These are phyloP conservation scores for Fragum whitleyi DNA, from an alignment of 2,888 invertebrate genomes.

Conservation along the genomic window DNA sequence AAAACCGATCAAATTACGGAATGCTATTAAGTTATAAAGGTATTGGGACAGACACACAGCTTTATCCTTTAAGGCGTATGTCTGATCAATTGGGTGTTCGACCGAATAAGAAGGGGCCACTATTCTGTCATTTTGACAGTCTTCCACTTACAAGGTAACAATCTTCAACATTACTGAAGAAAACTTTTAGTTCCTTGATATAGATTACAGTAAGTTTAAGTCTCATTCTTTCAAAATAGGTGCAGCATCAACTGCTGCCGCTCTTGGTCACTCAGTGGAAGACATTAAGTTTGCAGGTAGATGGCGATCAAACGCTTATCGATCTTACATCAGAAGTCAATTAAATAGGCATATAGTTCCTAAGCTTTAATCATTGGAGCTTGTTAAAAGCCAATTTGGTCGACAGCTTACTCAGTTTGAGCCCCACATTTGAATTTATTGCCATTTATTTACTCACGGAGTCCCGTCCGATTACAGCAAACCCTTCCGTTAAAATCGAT, in stretches of 20 bases:
- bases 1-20: too few relatives aligned
- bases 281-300: slow-evolving; percentile 30
- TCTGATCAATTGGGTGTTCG: slow-evolving; percentile 11
- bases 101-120: slow-evolving; percentile 6
- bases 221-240: slow-evolving; percentile 50
- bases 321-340: slow-evolving; percentile 23
- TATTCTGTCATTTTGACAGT: slow-evolving; percentile 41
- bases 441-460: background rate
- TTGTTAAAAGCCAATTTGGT: slow-evolving; percentile 8
- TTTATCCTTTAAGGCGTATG: slow-evolving; percentile 26
- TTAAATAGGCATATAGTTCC: background rate
- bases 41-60: background rate
- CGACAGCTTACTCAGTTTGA: slow-evolving; percentile 5
- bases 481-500: background rate
- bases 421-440: background rate
- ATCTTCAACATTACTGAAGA: slow-evolving; percentile 36
- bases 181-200: background rate
- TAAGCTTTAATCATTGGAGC: slow-evolving; percentile 8
- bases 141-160: slow-evolving; percentile 47
- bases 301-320: slow-evolving; percentile 38
- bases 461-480: slow-evolving; percentile 2
- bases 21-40: too few relatives aligned
- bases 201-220: slow-evolving; percentile 6
- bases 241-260: slow-evolving; percentile 30
- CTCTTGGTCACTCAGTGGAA: slow-evolving; percentile 25